A percentile compares a stretch with the other conserved stretches of the same genome.
Evolutionary conservation across 2,888 invertebrate species (phyloP).

Genomic region (Alloscopus bannaensis): DNA sequence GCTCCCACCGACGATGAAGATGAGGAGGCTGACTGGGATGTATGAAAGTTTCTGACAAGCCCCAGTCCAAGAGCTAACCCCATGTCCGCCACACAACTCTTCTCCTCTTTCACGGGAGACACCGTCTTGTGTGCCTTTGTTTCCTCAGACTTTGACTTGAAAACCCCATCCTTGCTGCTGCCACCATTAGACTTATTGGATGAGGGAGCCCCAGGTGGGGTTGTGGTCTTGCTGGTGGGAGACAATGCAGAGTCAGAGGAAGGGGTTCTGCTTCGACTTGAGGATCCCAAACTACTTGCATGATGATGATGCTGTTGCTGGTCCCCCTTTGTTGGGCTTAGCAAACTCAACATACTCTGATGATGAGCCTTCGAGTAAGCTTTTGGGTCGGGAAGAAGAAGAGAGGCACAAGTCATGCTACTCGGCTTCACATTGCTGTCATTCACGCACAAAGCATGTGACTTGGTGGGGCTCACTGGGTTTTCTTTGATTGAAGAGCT

Average conservation of each 20-base stretch:
- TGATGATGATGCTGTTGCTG: no score
- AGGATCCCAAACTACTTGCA: conserved; percentile 28
- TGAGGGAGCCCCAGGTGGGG: conserved; percentile 40
- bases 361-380: conserved; percentile 41
- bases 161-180: conserved; percentile 41
- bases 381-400: conserved; percentile 55
- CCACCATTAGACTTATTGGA: conserved; percentile 39
- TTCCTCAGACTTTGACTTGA: conserved; percentile 23
- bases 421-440: conserved; percentile 37
- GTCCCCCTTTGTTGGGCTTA: conserved; percentile 62
- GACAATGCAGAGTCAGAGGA: conserved; percentile 56
- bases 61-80: conserved; percentile 12
- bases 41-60: conserved; percentile 49
- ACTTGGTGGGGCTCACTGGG: conserved; percentile 52
- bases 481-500: conserved; percentile 50
- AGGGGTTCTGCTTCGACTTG: conserved; percentile 56
- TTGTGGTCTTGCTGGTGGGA: conserved; percentile 29
- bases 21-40: neutral
- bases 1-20: neutral
- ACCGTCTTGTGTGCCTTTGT: conserved; percentile 31
- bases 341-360: conserved; percentile 52
- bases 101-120: conserved; percentile 48
- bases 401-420: conserved; percentile 59
- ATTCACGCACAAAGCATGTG: conserved; percentile 7
- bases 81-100: neutral